Evolutionary conservation across 2,888 invertebrate species (phyloP).

Genomic region (Brachyptera putata): DNA sequence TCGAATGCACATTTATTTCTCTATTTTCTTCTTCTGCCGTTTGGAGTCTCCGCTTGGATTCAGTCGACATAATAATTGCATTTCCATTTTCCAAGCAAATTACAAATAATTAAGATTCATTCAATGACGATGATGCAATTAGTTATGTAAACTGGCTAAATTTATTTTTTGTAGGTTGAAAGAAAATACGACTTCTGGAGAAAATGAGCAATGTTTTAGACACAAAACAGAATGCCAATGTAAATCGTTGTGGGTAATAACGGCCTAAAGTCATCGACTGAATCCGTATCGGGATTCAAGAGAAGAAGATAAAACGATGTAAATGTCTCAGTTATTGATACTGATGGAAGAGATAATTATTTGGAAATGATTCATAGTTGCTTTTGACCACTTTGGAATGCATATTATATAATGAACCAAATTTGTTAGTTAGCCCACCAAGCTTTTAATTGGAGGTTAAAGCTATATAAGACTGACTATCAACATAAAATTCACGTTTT

Average conservation of each 20-base stretch:
- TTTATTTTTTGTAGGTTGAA: constrained; percentile 24
- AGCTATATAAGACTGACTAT: too few relatives aligned
- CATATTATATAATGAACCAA: too few relatives aligned
- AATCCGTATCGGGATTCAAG: too few relatives aligned
- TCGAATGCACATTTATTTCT: constrained; percentile 28
- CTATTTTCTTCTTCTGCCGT: not conserved
- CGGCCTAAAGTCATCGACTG: not conserved
- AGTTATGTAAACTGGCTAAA: constrained; percentile 32
- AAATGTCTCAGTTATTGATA: too few relatives aligned
- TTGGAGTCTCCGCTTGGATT: not conserved
- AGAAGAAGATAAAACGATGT: too few relatives aligned
- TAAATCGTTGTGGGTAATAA: not conserved
- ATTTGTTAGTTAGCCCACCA: too few relatives aligned
- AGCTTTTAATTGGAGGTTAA: too few relatives aligned
- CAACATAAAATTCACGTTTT: too few relatives aligned
- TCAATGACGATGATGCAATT: constrained; percentile 34
- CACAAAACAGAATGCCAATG: constrained; percentile 6
- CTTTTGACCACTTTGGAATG: too few relatives aligned
- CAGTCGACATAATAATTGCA: constrained; percentile 31
- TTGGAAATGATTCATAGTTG: too few relatives aligned
- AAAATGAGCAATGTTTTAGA: not conserved
- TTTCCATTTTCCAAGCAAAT: constrained; percentile 33
- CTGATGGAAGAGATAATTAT: too few relatives aligned
- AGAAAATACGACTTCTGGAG: not conserved
- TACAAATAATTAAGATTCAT: constrained; percentile 35